Evolutionary conservation across 2,888 invertebrate species (phyloP), one percentile per base, ranked within the genome.

Genomic region (Ichneumon xanthorius): DNA sequence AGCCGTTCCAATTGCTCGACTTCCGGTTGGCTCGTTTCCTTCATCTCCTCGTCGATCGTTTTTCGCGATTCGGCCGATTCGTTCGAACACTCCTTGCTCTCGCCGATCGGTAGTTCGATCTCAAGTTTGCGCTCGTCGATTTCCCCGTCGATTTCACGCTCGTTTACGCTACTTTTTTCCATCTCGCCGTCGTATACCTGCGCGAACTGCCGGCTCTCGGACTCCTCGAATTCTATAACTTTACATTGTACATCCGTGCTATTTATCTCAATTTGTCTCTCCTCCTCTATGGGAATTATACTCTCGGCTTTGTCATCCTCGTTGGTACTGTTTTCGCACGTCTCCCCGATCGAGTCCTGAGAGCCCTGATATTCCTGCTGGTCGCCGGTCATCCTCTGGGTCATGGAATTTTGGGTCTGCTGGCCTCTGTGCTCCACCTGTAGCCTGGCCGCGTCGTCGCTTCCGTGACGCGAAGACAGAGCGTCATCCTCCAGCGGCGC

Each of bases 1-100:
- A 93, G 85, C 82, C 88, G 90, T 67, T 92, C 92, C 30, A 93
- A 84, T 80, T 93, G 92, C 73, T 93, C 93, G n/a, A 92, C 91
- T 78, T 93, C 93, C 9, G 91, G 90, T 37, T 89, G 89, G 55
- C 83, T 84, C 16, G 88, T 87, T 85, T 84, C 88, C 68, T 85
- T 88, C 26, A n/a, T 58, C 16, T 80, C 71, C 5, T 81, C 63
- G 19, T 61, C 71, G 6, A 50, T 58, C 19, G 80, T 53, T 33
- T 68, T 58, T 33, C 16, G 50, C 50, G 30, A 55, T 11, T 19
- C 55, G n/a, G 19, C 50, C 1, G 65, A 1, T 22, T 80, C 79
- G n/a, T 48, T 87, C 30, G 65, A 7, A 0, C 77, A 73, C 9
- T 89, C 86, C 4, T 71, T 48, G 71, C 73, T 80, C 33, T 73